phyloP scores from a whole-genome alignment of 2,113 vertebrate species.

The Albula goreensis region DNA sequence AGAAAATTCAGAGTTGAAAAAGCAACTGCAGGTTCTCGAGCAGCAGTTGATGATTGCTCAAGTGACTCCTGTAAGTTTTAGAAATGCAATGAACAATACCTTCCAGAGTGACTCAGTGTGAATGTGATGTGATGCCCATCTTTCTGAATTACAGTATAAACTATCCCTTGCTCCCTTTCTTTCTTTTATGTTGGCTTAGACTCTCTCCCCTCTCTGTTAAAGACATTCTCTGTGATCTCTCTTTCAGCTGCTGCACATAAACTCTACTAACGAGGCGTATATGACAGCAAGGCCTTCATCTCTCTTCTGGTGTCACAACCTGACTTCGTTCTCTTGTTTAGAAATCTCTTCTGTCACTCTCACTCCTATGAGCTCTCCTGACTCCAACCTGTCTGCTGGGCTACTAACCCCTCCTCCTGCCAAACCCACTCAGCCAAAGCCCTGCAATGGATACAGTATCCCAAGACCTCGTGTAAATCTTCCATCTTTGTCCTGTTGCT shows the following conservation, averaged over 20 bases:
- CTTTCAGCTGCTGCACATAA: constrained; percentile 81
- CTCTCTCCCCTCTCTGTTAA: constrained; percentile 23
- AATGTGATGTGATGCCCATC: background rate
- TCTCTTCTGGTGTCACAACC: constrained; percentile 84
- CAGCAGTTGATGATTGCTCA: constrained; percentile 86
- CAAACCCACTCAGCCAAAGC: constrained; percentile 76
- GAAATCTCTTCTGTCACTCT: constrained; percentile 88
- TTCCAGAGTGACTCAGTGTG: background rate
- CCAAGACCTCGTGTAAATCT: constrained; percentile 82
- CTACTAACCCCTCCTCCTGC: constrained; percentile 83
- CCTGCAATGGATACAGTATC: constrained; percentile 74
- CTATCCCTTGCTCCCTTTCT: background rate
- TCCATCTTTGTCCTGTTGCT: constrained; percentile 12
- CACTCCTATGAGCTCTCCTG: constrained; percentile 83
- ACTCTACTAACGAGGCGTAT: constrained; percentile 76
- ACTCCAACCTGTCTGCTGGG: constrained; percentile 79
- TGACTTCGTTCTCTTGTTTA: constrained; percentile 82
- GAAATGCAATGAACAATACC: background rate
- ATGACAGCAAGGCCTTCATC: constrained; percentile 79
- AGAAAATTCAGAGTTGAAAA: constrained; percentile 92
- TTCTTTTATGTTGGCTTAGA: constrained; percentile 22
- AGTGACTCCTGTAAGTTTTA: constrained; percentile 82
- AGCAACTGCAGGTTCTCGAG: constrained; percentile 90
- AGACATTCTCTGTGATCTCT: constrained; percentile 72
- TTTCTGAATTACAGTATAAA: background rate